Evolutionary conservation across 2,888 invertebrate species (phyloP).

Genomic region (Perdita meconis): DNA sequence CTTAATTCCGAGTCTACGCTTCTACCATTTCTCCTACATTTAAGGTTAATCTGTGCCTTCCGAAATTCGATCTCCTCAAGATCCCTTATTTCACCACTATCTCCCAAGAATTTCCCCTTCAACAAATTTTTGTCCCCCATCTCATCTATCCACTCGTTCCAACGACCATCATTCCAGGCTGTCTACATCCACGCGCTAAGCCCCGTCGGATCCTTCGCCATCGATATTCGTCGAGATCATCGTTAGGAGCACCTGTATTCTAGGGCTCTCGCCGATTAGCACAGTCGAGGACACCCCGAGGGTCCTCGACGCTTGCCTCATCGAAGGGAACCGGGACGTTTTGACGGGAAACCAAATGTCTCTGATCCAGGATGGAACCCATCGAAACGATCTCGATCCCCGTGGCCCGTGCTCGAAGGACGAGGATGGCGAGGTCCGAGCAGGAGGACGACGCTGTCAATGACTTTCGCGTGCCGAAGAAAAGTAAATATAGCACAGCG

Average conservation of each 20-base stretch:
- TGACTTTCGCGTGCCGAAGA: conserved; percentile 78
- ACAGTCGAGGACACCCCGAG: no score
- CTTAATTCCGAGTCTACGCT: no score
- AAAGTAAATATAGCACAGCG: conserved; percentile 81
- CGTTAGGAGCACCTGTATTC: neutral
- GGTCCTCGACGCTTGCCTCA: neutral
- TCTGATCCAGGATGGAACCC: neutral
- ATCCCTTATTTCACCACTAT: no score
- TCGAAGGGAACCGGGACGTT: neutral
- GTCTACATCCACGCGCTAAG: no score
- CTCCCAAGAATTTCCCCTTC: neutral
- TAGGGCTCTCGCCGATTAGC: conserved; percentile 6
- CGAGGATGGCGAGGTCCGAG: conserved; percentile 55
- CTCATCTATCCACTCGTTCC: no score
- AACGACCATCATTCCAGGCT: neutral
- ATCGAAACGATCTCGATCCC: conserved; percentile 25
- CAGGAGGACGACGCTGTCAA: conserved; percentile 75
- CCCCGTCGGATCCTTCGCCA: no score
- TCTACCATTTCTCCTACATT: no score
- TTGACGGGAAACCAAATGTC: neutral
- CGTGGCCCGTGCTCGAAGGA: conserved; percentile 56
- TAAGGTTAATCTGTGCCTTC: no score
- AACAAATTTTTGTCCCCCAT: neutral
- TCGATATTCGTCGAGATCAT: conserved; percentile 8
- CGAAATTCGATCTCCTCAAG: no score